Conservation (phyloP, 64 coral and sea anemone genomes). For the Dendronephthya gigantea region DNA sequence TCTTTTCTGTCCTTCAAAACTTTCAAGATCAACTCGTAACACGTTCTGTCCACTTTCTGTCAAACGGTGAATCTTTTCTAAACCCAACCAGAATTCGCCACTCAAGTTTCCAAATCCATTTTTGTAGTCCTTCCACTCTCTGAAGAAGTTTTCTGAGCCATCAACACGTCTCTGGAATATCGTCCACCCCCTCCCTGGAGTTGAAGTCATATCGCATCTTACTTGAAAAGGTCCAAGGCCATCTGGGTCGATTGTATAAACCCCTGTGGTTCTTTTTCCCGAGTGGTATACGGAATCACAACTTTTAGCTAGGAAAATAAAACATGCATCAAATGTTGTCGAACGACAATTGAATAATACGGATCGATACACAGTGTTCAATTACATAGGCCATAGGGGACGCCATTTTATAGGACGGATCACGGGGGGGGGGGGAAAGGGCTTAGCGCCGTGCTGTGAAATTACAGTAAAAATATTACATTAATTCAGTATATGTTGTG, state of each 20-base stretch:
- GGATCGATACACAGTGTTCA: too few relatives aligned
- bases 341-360: too few relatives aligned
- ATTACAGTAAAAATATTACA: too few relatives aligned
- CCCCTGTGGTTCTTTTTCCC: neutral
- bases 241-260: neutral
- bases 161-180: constrained; percentile 6
- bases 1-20: neutral
- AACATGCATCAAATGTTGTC: neutral
- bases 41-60: neutral
- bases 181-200: neutral
- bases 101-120: neutral
- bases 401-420: too few relatives aligned
- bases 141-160: neutral
- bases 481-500: too few relatives aligned
- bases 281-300: neutral
- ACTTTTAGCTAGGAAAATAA: neutral
- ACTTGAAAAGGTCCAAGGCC: neutral
- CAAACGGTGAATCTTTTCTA: neutral
- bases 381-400: too few relatives aligned
- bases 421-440: too few relatives aligned
- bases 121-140: neutral
- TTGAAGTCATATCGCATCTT: neutral
- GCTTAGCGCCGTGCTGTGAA: too few relatives aligned
- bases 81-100: neutral
- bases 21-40: neutral